These are phyloP conservation scores for Drosophila algonquin DNA, from an alignment of 2,888 invertebrate species.

Conservation along the genomic window DNA sequence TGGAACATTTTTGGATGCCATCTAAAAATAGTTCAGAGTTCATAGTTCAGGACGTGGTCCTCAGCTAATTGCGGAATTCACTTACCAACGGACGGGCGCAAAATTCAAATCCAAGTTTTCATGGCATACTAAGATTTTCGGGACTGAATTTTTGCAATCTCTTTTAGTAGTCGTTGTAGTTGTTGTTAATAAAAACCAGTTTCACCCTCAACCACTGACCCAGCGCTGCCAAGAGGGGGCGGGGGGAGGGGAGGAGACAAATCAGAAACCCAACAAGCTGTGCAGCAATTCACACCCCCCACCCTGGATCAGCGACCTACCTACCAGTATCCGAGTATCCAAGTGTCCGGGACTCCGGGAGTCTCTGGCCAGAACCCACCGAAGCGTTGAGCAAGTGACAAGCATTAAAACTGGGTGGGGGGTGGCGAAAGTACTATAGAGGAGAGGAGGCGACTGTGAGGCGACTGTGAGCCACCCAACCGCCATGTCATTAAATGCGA, in stretches of 20 bases:
- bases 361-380: conserved; percentile 52
- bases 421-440: background rate
- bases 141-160: background rate
- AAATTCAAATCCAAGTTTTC: conserved; percentile 15
- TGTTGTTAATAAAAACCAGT: background rate
- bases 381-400: conserved; percentile 51
- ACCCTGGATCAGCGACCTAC: background rate
- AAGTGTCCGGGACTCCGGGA: background rate
- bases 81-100: background rate
- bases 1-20: background rate
- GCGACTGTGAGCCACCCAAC: conserved; percentile 29
- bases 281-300: conserved; percentile 60
- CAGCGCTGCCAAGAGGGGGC: background rate
- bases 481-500: conserved; percentile 69
- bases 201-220: background rate
- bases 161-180: background rate
- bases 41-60: background rate
- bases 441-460: background rate
- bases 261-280: conserved; percentile 73
- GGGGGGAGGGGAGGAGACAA: conserved; percentile 41
- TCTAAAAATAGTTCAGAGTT: conserved; percentile 18
- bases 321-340: background rate
- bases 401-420: conserved; percentile 53
- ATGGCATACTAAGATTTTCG: conserved; percentile 3
- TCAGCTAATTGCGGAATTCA: conserved; percentile 24